phyloP scores from a whole-genome alignment of 2,888 invertebrate genomes.

The Pinctada fucata region DNA sequence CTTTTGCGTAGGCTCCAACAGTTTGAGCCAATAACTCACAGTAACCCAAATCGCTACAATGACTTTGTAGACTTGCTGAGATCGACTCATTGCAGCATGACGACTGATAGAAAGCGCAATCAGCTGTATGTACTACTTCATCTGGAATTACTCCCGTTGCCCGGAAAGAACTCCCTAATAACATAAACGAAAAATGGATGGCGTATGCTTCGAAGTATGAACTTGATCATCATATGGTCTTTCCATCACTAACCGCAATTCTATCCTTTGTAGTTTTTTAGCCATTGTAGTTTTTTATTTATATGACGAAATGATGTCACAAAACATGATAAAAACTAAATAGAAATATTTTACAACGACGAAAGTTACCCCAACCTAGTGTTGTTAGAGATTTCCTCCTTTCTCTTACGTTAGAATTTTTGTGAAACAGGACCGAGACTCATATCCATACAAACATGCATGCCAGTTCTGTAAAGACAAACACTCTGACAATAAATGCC shows the following conservation, averaged over 20 bases:
- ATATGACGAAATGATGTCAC: too few relatives aligned
- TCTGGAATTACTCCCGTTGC: background rate
- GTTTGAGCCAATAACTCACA: background rate
- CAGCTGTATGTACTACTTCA: background rate
- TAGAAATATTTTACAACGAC: too few relatives aligned
- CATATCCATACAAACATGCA: too few relatives aligned
- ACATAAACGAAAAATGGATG: background rate
- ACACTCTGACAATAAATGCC: background rate
- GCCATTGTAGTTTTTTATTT: too few relatives aligned
- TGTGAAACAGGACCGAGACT: too few relatives aligned
- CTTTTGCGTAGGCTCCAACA: background rate
- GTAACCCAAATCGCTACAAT: background rate
- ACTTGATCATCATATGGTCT: background rate
- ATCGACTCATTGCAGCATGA: background rate
- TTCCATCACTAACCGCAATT: background rate
- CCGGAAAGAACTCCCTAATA: constrained; percentile 1
- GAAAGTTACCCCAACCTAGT: too few relatives aligned
- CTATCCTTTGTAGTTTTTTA: background rate
- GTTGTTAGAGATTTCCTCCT: too few relatives aligned
- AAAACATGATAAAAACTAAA: too few relatives aligned
- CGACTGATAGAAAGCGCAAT: background rate
- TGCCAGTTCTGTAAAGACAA: too few relatives aligned
- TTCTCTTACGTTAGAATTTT: too few relatives aligned
- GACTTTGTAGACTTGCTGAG: constrained; percentile 1
- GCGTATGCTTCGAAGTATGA: background rate